Base-by-base conservation (phyloP, 2,797 vertebrate species). In the Hyperoplus lanceolatus region DNA sequence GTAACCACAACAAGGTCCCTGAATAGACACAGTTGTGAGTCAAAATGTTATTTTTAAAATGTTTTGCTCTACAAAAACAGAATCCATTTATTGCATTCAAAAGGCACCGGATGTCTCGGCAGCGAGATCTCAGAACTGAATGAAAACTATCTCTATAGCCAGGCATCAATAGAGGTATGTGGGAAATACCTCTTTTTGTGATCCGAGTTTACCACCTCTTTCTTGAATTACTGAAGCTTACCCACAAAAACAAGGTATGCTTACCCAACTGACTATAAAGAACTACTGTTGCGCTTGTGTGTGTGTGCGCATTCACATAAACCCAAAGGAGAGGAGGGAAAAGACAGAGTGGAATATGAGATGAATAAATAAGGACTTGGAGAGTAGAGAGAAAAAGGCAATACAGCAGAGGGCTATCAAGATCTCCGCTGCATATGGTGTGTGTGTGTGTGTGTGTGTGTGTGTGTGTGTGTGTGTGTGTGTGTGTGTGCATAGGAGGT, bases 211-310 rank as follows among this genome's bases (percentile, higher is more conserved):
- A 59, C 5, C 9, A 41, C 42, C 13, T 39, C 3, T 14, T 42
- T 10, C 12, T 56, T 46, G 41, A 62, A 18, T 50, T 29, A 51
- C 29, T 56, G 15, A 62, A 46, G 38, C 39, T n/a, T n/a, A n/a
- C 42, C 39, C 16, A 54, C 5, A 53, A n/a, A 48, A 62, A 16
- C 45, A 63, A 63, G 0, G 15, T 61, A 12, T 3, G 41, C 16
- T 42, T 18, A 59, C 6, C 4, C 4, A 8, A 59, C 41, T 48
- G 29, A 38, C 46, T 75, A 71, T 49, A 51, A 80, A 73, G 11
- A 59, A 78, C 75, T 75, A 55, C 60, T 54, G 72, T 68, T 69
- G 70, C 38, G 66, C 41, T 64, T 36, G 50, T 54, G 51, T 16
- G 43, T 49, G 21, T 0, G 58, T 21, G 38, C 13, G 51, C 12